These are phyloP conservation scores for Paradisaea rubra DNA, from an alignment of 2,113 vertebrate genomes.

Conservation along the genomic window DNA sequence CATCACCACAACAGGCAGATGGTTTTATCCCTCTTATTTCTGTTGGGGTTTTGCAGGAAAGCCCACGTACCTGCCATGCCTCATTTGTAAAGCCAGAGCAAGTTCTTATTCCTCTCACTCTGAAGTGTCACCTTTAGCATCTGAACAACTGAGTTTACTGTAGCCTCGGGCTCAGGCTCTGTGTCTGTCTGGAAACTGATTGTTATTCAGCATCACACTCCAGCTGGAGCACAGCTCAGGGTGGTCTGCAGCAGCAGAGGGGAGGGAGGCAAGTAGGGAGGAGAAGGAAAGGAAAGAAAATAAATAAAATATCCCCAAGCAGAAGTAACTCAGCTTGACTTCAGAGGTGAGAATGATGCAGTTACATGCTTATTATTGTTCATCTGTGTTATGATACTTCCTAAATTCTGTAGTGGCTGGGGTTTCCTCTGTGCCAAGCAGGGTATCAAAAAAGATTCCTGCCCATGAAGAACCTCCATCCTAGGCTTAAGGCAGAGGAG, in stretches of 20 bases:
- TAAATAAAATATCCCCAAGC: background rate
- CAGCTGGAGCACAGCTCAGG: background rate
- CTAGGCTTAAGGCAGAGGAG: background rate
- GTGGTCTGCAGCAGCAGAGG: background rate
- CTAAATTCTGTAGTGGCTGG: background rate
- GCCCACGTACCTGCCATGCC: background rate
- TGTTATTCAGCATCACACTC: background rate
- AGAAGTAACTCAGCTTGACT: background rate
- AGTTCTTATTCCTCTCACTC: background rate
- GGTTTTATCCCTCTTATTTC: background rate
- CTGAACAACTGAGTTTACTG: background rate
- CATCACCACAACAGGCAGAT: background rate
- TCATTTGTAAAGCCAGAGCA: background rate
- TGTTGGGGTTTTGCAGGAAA: background rate
- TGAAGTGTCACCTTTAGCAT: background rate
- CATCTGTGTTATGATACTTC: background rate
- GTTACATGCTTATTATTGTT: background rate
- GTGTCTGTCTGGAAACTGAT: background rate
- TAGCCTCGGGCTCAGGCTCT: background rate
- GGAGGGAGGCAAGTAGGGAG: fast-evolving
- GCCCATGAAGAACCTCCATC: background rate
- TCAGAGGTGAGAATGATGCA: background rate
- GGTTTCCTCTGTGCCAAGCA: background rate
- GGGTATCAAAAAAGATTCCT: background rate
- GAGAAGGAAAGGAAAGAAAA: background rate